These are phyloP conservation scores for Himalopsyche phryganea DNA, from an alignment of 1,140 invertebrate genomes.

Conservation along the genomic window DNA sequence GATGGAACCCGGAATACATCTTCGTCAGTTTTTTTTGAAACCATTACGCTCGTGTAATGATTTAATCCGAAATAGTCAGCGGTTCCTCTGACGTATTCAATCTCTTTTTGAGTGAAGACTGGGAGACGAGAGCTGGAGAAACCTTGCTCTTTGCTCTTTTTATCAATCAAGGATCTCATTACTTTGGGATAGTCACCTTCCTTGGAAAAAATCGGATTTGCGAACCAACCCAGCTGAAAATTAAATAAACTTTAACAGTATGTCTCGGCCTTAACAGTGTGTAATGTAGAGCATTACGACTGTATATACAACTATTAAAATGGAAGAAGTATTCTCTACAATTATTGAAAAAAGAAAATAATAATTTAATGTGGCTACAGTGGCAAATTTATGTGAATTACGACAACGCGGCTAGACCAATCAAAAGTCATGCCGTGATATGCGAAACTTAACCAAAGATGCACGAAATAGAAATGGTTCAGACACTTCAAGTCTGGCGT, in stretches of 20 bases:
- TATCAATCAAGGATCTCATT: constrained; percentile 55
- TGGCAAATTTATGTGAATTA: too few relatives aligned
- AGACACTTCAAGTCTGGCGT: too few relatives aligned
- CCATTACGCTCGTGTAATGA: constrained; percentile 54
- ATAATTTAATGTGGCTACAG: neutral
- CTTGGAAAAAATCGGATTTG: constrained; percentile 59
- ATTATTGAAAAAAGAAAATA: neutral
- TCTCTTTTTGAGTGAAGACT: constrained; percentile 54
- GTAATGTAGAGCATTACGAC: neutral
- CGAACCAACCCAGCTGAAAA: constrained; percentile 51
- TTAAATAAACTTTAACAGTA: neutral
- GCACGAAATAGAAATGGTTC: too few relatives aligned
- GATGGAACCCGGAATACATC: constrained; percentile 48
- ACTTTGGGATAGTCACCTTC: constrained; percentile 61
- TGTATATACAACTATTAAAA: neutral
- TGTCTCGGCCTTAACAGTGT: neutral
- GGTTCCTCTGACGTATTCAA: constrained; percentile 54
- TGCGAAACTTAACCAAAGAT: too few relatives aligned
- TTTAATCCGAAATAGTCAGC: constrained; percentile 63
- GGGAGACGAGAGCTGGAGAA: constrained; percentile 55
- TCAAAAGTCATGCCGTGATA: too few relatives aligned
- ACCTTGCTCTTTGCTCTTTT: constrained; percentile 57
- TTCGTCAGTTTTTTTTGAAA: constrained; percentile 42
- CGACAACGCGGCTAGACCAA: too few relatives aligned
- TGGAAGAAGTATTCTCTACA: too few relatives aligned